Base-by-base conservation (phyloP, 2,888 invertebrate species). In the Ditylenchus weischeri region DNA sequence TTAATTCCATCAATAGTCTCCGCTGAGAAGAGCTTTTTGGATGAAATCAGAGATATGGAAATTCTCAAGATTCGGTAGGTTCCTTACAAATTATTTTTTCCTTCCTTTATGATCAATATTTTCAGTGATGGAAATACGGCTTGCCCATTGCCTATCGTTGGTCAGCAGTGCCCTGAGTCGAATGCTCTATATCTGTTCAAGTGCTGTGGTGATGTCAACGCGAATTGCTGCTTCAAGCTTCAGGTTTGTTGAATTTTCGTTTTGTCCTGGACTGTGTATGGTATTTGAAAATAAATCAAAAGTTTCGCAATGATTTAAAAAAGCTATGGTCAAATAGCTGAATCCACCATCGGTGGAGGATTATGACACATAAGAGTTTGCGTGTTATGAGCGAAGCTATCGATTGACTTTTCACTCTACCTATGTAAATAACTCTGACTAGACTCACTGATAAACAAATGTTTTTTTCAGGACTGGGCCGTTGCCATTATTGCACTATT, bases 171-270 rank as follows among this genome's bases (percentile, higher is more conserved):
- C 59, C 78, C 79, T 49, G 78, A 78, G 63, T 71, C 75, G 62
- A 79, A 73, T 62, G 72, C 75, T 29, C 66, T 79, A 57, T 79
- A 72, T 72, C 76, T 77, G 65, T 79, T 79, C 72, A 70, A 73
- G 57, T 78, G 79, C 64, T 78, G 79, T 62, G 78, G 78, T 58
- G 71, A 74, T 19, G 51, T 75, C 23, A 69, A 76, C 60, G 64
- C 70, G 57, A 72, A 70, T 62, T 78, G 78, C 66, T 78, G 77
- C 68, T 76, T 78, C 73, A 70, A 76, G 47, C 75, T 78, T 62
- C 77, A 29, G 1, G 48, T 60, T 18, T 38, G 36, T 19, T 2
- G 29, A 4, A 3, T 60, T 60, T 19, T 36, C 5, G 36, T 5
- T 29, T 57, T 57, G 58, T 18, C 1, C 3, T 19, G n/a, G n/a